phyloP scores from a whole-genome alignment of 2,888 invertebrate species.

The Meta bourneti region DNA sequence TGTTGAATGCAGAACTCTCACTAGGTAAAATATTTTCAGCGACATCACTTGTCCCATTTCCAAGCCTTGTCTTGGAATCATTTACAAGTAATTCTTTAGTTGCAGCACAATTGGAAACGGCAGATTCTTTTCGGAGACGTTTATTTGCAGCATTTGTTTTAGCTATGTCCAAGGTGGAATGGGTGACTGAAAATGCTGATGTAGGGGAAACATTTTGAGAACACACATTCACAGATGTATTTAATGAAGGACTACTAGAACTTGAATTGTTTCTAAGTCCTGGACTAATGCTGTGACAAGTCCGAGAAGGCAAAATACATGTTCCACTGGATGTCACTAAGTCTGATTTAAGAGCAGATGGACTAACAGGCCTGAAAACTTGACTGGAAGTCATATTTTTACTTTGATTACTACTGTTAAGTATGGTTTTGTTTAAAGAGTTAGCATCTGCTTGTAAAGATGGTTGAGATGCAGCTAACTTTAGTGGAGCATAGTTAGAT shows the following conservation, averaged over 20 bases:
- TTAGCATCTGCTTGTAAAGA: conserved; percentile 40
- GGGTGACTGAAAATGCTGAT: conserved; percentile 50
- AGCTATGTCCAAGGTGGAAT: conserved; percentile 77
- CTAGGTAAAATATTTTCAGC: conserved; percentile 65
- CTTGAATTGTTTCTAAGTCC: conserved; percentile 65
- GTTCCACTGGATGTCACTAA: conserved; percentile 54
- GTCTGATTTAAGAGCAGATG: conserved; percentile 67
- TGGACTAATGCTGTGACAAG: conserved; percentile 67
- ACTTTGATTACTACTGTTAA: conserved; percentile 68
- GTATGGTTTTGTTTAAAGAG: conserved; percentile 62
- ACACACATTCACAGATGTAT: conserved; percentile 55
- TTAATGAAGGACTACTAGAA: conserved; percentile 60
- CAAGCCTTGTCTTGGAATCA: conserved; percentile 64
- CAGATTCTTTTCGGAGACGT: conserved; percentile 82
- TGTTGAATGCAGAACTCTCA: conserved; percentile 68
- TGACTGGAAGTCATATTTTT: conserved; percentile 73
- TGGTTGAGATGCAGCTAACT: conserved; percentile 37
- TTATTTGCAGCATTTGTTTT: conserved; percentile 83
- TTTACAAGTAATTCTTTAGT: conserved; percentile 41
- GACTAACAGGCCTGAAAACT: conserved; percentile 77
- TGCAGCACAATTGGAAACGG: conserved; percentile 33
- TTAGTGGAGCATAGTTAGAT: conserved; percentile 74
- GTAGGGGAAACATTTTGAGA: conserved; percentile 63
- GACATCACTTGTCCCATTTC: conserved; percentile 75
- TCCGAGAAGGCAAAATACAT: conserved; percentile 62